phyloP scores from a whole-genome alignment of 2,888 invertebrate genomes.

The Lithophane ornitopus region DNA sequence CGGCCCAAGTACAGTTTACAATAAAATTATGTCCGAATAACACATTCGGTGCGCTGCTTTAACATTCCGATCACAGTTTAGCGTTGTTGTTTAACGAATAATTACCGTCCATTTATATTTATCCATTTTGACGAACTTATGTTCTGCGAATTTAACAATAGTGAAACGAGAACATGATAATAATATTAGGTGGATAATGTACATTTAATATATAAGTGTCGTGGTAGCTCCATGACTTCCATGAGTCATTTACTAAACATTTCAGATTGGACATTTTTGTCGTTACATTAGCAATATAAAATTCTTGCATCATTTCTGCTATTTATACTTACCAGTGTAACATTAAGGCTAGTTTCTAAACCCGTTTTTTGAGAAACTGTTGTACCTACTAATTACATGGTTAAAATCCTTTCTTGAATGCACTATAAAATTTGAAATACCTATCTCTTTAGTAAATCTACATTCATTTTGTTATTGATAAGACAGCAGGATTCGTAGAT shows the following conservation, averaged over 20 bases:
- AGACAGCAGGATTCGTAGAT: constrained; percentile 31
- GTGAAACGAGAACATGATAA: constrained; percentile 4
- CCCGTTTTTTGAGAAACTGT: background rate
- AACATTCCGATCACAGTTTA: constrained; percentile 36
- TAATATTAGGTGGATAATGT: background rate
- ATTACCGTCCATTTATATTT: constrained; percentile 8
- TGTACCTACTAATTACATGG: background rate
- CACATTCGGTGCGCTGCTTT: constrained; percentile 6
- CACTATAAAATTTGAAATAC: background rate
- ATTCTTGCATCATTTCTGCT: background rate
- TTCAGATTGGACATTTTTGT: background rate
- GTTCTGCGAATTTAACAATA: constrained; percentile 30
- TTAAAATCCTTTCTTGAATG: background rate
- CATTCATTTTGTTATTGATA: constrained; percentile 30
- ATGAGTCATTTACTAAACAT: background rate
- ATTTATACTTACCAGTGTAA: background rate
- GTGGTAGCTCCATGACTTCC: background rate
- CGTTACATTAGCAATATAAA: background rate
- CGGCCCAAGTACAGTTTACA: constrained; percentile 1
- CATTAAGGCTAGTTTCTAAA: background rate
- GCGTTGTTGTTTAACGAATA: constrained; percentile 14
- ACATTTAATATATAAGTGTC: background rate
- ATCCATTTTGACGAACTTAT: background rate
- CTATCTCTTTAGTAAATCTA: background rate
- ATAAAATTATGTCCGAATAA: background rate